Conservation (phyloP, 2,797 vertebrate genomes). For the Eleutherodactylus coqui region DNA sequence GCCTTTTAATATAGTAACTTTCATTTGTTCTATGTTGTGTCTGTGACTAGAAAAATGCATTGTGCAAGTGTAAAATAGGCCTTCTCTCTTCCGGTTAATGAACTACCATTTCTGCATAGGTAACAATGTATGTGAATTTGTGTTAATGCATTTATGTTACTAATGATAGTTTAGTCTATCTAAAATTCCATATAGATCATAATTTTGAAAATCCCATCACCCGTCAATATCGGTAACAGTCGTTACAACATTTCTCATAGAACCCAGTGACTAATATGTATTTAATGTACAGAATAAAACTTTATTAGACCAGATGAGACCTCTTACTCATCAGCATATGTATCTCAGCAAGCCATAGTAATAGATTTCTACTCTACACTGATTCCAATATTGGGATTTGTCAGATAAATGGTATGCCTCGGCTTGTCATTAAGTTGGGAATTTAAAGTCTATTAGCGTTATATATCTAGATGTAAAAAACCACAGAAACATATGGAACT, state of each 20-base stretch:
- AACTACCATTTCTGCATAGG: too few relatives aligned
- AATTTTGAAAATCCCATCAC: neutral
- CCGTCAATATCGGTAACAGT: neutral
- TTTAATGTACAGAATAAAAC: neutral
- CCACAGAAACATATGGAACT: slow-evolving; percentile 45
- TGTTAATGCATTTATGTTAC: too few relatives aligned
- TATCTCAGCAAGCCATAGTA: neutral
- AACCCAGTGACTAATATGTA: neutral
- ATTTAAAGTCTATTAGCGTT: slow-evolving; percentile 47
- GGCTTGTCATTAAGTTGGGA: slow-evolving; percentile 41
- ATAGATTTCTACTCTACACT: slow-evolving; percentile 34
- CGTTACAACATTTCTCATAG: neutral
- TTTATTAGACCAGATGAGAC: neutral
- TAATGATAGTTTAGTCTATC: neutral
- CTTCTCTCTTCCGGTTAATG: too few relatives aligned
- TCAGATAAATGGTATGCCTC: slow-evolving; percentile 22
- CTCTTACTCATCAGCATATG: neutral
- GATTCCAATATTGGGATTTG: slow-evolving; percentile 37
- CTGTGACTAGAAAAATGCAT: too few relatives aligned
- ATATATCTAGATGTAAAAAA: slow-evolving; percentile 44
- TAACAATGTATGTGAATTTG: too few relatives aligned
- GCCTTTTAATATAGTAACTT: too few relatives aligned
- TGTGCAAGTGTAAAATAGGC: too few relatives aligned
- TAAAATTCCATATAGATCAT: neutral
- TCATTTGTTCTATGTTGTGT: too few relatives aligned